Base-by-base conservation (phyloP, 2,888 invertebrate species). In the Heliconius cydno region DNA sequence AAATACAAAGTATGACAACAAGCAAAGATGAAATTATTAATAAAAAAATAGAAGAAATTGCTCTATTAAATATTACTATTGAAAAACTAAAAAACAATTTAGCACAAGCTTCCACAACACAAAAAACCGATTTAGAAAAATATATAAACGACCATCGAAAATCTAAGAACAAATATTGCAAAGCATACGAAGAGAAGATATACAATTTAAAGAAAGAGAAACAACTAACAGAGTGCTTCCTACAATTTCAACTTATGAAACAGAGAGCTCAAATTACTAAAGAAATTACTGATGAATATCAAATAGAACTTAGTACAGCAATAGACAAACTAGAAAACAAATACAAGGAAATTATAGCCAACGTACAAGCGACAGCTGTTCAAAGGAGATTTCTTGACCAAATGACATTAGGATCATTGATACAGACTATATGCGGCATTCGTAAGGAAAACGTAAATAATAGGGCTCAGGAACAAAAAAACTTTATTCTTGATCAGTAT, bases 291-390 rank as follows among this genome's bases (percentile, higher is more conserved):
- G 90, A 90, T 68, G 92, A 94, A 83, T 90, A 89, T 82, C 92
- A 93, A 86, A 81, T 84, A 6, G 94, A 94, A 84, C 79, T 93
- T 12, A 86, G 82, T n/a, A 82, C 86, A 57, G 89, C 91, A 15
- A 81, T 94, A 10, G 91, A 91, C 30, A 94, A 93, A 86, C 86
- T 95, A 38, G 94, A 95, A 85, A 85, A 82, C 34, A 94, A 92
- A 85, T 95, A 94, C 83, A 94, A 93, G 85, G 92, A 93, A 28
- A 92, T 94, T 15, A 91, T 95, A 28, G 92, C 92, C 3, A 93
- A 90, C 78, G 89, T 94, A 78, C 94, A 95, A 87, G 89, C 92
- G 3, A 93, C 93, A 0, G 92, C 94, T 5, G 91, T 94, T 82
- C 93, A 95, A 83, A 85, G 93, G 73, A 88, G 92, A 79, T 87